A percentile compares a stretch with the other conserved stretches of the same genome.
Evolutionary conservation across 2,797 vertebrate genomes (phyloP).

Genomic region (Coendou prehensilis): DNA sequence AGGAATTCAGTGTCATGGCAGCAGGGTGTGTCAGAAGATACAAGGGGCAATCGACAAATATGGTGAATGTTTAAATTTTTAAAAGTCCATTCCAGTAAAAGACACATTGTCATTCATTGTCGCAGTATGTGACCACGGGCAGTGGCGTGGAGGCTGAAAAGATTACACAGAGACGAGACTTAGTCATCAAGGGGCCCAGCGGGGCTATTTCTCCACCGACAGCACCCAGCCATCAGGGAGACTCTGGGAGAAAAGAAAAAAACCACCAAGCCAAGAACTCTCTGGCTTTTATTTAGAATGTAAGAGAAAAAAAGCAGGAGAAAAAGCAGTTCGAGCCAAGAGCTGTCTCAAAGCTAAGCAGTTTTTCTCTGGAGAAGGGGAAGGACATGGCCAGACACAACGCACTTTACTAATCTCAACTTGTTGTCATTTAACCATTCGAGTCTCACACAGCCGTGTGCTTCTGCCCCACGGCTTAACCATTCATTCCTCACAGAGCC

Average conservation of each 20-base stretch:
- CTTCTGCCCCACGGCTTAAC: neutral
- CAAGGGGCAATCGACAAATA: neutral
- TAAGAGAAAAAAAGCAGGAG: neutral
- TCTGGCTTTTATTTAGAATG: neutral
- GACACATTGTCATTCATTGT: neutral
- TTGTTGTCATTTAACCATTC: neutral
- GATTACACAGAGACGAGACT: neutral
- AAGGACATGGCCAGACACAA: neutral
- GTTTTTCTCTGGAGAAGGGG: neutral
- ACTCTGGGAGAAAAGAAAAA: neutral
- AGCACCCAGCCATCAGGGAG: neutral
- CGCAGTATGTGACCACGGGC: neutral
- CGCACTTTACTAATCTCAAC: neutral
- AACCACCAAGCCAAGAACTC: neutral
- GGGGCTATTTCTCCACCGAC: neutral
- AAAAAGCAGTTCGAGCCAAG: neutral
- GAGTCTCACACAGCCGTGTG: neutral
- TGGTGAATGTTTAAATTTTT: neutral
- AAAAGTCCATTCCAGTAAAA: neutral
- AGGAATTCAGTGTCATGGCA: neutral
- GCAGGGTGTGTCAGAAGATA: neutral
- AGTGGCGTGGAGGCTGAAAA: neutral
- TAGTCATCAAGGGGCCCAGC: neutral
- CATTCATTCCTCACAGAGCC: too few relatives aligned
- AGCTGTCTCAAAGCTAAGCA: neutral